Percentiles rank a stretch among this genome's conserved stretches.
phyloP scores from a whole-genome alignment of 2,888 invertebrate species.

The Megastigmus dorsalis region DNA sequence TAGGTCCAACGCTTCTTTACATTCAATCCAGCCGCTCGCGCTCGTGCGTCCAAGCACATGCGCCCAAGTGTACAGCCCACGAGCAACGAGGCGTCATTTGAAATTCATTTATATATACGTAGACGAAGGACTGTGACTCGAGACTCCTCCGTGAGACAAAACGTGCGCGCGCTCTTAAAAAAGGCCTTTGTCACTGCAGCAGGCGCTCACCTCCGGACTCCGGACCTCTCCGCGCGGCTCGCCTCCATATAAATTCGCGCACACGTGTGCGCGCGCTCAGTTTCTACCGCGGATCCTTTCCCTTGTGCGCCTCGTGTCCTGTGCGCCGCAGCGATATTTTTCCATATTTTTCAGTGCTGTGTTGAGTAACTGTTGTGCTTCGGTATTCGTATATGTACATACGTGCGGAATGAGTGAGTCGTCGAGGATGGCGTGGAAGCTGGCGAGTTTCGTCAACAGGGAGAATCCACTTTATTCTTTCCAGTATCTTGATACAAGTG shows the following conservation, averaged over 20 bases:
- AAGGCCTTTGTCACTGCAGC: neutral
- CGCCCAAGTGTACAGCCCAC: too few species aligned
- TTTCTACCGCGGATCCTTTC: neutral
- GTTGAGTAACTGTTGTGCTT: neutral
- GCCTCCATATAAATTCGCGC: neutral
- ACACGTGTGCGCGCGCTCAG: conserved; percentile 9
- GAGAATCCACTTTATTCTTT: neutral
- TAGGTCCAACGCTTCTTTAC: too few species aligned
- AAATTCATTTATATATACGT: too few species aligned
- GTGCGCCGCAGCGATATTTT: too few species aligned
- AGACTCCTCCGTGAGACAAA: neutral
- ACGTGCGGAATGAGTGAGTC: conserved; percentile 18
- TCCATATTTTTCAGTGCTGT: neutral
- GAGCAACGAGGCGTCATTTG: too few species aligned
- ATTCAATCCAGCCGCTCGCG: too few species aligned
- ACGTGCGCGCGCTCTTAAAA: neutral
- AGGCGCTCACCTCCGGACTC: too few species aligned
- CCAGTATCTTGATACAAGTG: conserved; percentile 37
- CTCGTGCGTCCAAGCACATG: too few species aligned
- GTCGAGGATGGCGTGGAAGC: conserved; percentile 29
- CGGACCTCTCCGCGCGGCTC: neutral
- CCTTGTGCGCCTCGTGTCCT: neutral
- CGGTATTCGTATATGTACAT: too few species aligned
- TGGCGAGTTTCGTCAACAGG: neutral
- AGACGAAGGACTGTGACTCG: too few species aligned